These are phyloP conservation scores for Lepidurus apus DNA, from an alignment of 1,140 invertebrate species.

Conservation along the genomic window DNA sequence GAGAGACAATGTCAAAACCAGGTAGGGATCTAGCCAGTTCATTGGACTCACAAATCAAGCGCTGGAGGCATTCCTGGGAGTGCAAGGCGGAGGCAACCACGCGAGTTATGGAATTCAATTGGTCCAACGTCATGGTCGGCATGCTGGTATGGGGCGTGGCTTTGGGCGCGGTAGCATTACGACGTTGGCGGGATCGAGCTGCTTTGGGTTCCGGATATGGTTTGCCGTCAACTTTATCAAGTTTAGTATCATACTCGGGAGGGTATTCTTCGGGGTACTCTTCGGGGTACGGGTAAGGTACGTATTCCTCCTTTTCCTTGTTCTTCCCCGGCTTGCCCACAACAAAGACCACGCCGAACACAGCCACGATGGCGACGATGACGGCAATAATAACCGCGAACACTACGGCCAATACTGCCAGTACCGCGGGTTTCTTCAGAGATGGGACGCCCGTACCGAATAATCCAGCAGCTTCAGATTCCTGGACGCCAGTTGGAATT, in stretches of 20 bases:
- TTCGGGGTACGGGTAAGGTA: not conserved
- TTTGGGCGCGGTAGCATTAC: not conserved
- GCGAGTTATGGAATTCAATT: conserved; percentile 21
- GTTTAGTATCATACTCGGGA: not conserved
- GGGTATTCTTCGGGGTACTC: not conserved
- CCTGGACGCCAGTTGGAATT: not conserved
- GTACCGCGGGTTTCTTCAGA: not conserved
- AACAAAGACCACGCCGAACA: not conserved
- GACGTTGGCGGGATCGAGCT: not conserved
- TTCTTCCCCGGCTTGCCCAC: not conserved
- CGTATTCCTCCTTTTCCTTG: not conserved
- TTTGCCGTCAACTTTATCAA: not conserved
- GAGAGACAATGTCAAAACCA: not conserved
- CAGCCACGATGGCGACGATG: not conserved
- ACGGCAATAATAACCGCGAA: not conserved
- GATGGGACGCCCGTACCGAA: not conserved
- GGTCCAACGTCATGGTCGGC: conserved; percentile 23
- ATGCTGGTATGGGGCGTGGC: not conserved
- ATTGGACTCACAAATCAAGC: conserved; percentile 27
- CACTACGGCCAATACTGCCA: not conserved
- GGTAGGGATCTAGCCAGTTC: not conserved
- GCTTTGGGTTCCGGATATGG: not conserved
- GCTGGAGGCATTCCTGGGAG: conserved; percentile 29
- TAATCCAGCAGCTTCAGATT: not conserved
- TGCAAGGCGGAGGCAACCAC: conserved; percentile 27